A percentile compares a stretch with the other conserved stretches of the same genome.
Evolutionary conservation across 2,888 invertebrate species (phyloP).

Genomic region (Melanophora roralis): DNA sequence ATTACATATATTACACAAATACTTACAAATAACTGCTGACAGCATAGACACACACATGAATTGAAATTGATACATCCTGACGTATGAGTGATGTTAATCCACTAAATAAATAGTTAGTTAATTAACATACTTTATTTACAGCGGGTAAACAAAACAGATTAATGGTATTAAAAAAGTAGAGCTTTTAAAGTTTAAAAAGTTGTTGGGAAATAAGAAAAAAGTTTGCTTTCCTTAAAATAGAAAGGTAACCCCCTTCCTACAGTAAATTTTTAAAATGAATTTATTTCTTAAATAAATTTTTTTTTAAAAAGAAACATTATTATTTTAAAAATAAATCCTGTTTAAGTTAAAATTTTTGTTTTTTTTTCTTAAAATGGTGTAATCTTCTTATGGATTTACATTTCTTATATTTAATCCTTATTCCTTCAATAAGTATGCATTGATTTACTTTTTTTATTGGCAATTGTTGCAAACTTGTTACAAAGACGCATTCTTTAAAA

Average conservation of each 20-base stretch:
- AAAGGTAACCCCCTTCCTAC: no score
- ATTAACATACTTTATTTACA: background rate
- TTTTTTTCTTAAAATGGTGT: background rate
- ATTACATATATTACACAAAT: no score
- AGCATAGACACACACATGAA: no score
- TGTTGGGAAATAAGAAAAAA: background rate
- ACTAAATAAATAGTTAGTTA: background rate
- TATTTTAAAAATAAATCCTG: background rate
- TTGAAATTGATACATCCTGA: background rate
- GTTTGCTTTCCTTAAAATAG: no score
- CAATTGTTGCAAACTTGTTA: constrained; percentile 17
- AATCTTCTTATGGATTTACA: background rate
- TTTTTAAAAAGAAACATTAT: no score
- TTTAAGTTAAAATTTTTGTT: background rate
- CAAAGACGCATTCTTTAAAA: constrained; percentile 16
- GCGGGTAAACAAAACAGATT: background rate
- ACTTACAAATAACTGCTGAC: no score
- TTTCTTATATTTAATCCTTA: constrained; percentile 10
- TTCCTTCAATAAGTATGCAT: constrained; percentile 28
- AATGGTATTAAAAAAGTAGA: no score
- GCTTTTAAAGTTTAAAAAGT: no score
- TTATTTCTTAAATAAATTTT: no score
- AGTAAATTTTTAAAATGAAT: background rate
- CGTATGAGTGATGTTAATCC: constrained; percentile 42
- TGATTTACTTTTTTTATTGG: constrained; percentile 41